Base-by-base conservation (phyloP, 2,113 vertebrate species). In the Etheostoma spectabile region DNA sequence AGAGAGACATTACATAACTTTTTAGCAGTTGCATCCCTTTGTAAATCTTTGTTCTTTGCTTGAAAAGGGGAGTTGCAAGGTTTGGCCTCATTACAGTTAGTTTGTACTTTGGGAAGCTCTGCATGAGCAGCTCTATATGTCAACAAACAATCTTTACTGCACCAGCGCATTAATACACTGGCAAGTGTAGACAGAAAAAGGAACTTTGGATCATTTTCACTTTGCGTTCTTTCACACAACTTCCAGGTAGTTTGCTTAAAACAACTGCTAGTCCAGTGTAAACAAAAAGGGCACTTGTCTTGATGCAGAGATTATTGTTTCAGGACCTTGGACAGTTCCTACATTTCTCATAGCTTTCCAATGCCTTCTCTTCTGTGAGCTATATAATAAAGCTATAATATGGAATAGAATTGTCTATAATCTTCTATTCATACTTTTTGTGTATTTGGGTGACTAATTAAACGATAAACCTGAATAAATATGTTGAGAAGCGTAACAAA, bases 241-340 rank as follows among this genome's bases (percentile, higher is more conserved):
- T 8, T 45, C 62, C 42, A 11, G 6, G 4, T 18, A 16, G 33
- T 74, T 55, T 56, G 19, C 61, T 73, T 33, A 70, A 67, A 33
- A 42, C 5, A 2, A 18, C n/a, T n/a, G 2, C 13, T 61, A 5
- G 35, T 75, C n/a, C 51, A 57, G 21, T 70, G 10, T 56, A 3
- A 46, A 53, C 11, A 19, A 15, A 42, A 59, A 62, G 1, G 1
- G 46, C 8, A 30, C 12, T 53, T 3, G 1, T 45, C 55, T 38
- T 48, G 51, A 13, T 60, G 80, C 27, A 52, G 59, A 53, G 22
- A 59, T 48, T 15, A 35, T n/a, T 71, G 57, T 79, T 87, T 88
- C 86, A 91, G 89, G 18, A 91, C 85, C 61, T 11, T 55, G 89
- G 86, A 92, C 74, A 91, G 86, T 14, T 87, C 80, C 33, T 14